Base-by-base conservation (phyloP, 2,113 vertebrate genomes). In the Collichthys lucidus region DNA sequence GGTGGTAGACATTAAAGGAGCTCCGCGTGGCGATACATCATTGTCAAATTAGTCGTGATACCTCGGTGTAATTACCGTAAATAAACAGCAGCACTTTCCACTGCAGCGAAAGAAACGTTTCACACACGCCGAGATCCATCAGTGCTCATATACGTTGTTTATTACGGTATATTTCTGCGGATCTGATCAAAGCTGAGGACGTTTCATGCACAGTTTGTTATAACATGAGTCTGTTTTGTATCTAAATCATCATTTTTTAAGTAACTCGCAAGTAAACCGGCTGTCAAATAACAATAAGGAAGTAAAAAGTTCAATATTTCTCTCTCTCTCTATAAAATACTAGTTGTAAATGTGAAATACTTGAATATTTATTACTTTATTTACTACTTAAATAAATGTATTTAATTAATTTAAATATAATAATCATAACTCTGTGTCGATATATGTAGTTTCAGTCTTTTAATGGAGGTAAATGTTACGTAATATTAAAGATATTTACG, bases 1-100 rank as follows among this genome's bases (percentile, higher is more conserved):
- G 50, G 68, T 31, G 69, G 60, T 17, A 46, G 74, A 77, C 62
- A 19, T n/a, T 3, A 50, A 20, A 55, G 61, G 42, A 42, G 52
- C 55, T 20, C 60, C 1, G 19, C 10, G 65, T 5, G 52, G 52
- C 19, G 64, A 88, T 78, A 1, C 56, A 29, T 85, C 80, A 57
- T 31, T 78, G 82, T 84, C 72, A 77, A 66, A 80, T 80, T 59
- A 80, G 66, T n/a, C 0, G 2, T 4, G 70, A 79, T 9, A 11
- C 47, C 24, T 70, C 17, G 15, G 9, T 52, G 62, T 72, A 69
- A 68, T 84, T 71, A 61, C 70, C 46, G 22, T 65, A 64, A 86
- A 86, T 22, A 78, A 60, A 47, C 50, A 20, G 12, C 7, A 49
- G 11, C 4, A 15, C 3, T 0, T 42, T 24, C 6, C 19, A n/a